These are phyloP conservation scores for Stichodactyla helianthus DNA, from an alignment of 64 coral and sea anemone species.

Conservation along the genomic window DNA sequence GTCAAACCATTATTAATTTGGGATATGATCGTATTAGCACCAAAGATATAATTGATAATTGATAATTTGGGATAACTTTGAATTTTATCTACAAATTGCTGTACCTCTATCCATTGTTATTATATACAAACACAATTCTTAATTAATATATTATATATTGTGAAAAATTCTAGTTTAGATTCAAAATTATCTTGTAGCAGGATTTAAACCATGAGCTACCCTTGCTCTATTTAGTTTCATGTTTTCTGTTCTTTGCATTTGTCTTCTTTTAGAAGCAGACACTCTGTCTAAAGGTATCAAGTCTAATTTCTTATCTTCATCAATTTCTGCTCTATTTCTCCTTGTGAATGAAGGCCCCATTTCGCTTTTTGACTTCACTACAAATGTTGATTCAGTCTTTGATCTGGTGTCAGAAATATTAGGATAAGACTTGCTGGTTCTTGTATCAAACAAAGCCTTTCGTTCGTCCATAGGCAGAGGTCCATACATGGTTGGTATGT, in stretches of 20 bases:
- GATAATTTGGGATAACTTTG: too few species aligned
- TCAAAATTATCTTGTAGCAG: not conserved
- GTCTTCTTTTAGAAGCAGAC: slow-evolving; percentile 61
- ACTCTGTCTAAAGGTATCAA: slow-evolving; percentile 87
- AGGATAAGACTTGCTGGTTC: slow-evolving; percentile 24
- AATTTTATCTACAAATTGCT: too few species aligned
- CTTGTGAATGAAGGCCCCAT: slow-evolving; percentile 14
- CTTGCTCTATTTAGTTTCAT: slow-evolving; percentile 26
- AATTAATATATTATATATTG: too few species aligned
- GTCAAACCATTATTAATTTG: too few species aligned
- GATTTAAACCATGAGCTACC: not conserved
- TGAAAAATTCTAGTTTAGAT: too few species aligned
- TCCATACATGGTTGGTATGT: slow-evolving; percentile 72
- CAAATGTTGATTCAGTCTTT: slow-evolving; percentile 29
- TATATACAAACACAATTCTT: not conserved
- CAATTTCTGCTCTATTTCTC: not conserved
- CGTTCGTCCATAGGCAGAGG: slow-evolving; percentile 64
- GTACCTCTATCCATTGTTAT: not conserved
- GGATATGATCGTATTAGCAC: too few species aligned
- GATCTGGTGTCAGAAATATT: not conserved
- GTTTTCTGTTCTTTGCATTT: slow-evolving; percentile 64
- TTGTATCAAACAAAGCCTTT: slow-evolving; percentile 21
- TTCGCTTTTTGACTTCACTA: slow-evolving; percentile 54
- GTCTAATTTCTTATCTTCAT: slow-evolving; percentile 59
- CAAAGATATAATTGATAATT: too few species aligned